Percentiles rank a stretch among this genome's conserved stretches.
These are phyloP conservation scores for Protonemura montana DNA, from an alignment of 2,888 invertebrate genomes.

Conservation along the genomic window DNA sequence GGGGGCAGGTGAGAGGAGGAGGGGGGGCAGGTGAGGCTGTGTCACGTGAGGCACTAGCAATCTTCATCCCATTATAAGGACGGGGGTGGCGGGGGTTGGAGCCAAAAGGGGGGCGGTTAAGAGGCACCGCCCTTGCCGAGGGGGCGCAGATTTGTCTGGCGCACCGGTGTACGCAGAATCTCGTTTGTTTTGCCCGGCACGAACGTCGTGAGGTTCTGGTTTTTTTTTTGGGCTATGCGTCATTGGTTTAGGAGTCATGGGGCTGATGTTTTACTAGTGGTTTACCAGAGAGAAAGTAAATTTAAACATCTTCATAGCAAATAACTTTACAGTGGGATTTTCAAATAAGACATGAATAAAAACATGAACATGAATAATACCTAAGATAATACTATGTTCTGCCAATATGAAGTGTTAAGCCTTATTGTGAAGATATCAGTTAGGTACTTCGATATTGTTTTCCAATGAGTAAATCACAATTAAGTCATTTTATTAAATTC, in stretches of 20 bases:
- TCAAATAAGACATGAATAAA: too few species aligned
- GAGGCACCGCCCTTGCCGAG: not conserved
- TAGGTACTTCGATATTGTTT: too few species aligned
- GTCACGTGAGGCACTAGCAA: not conserved
- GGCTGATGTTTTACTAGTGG: not conserved
- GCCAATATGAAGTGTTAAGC: too few species aligned
- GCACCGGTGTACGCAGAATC: not conserved
- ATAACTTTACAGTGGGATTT: too few species aligned
- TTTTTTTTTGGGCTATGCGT: not conserved
- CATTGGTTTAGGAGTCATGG: not conserved
- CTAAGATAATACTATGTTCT: too few species aligned
- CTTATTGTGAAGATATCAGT: too few species aligned
- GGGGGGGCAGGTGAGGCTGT: not conserved
- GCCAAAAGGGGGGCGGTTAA: not conserved
- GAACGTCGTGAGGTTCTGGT: not conserved
- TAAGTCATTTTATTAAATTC: too few species aligned
- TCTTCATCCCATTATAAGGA: not conserved
- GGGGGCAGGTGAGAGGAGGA: not conserved
- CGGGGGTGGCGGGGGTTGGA: not conserved
- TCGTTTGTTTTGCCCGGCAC: not conserved
- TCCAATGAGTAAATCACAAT: too few species aligned
- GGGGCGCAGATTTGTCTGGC: not conserved
- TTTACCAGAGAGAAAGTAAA: not conserved
- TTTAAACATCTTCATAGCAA: too few species aligned
- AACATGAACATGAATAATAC: too few species aligned